A percentile compares a stretch with the other conserved stretches of the same genome.
These are phyloP conservation scores for Acridotheres tristis DNA, from an alignment of 2,797 vertebrate genomes.

Conservation along the genomic window DNA sequence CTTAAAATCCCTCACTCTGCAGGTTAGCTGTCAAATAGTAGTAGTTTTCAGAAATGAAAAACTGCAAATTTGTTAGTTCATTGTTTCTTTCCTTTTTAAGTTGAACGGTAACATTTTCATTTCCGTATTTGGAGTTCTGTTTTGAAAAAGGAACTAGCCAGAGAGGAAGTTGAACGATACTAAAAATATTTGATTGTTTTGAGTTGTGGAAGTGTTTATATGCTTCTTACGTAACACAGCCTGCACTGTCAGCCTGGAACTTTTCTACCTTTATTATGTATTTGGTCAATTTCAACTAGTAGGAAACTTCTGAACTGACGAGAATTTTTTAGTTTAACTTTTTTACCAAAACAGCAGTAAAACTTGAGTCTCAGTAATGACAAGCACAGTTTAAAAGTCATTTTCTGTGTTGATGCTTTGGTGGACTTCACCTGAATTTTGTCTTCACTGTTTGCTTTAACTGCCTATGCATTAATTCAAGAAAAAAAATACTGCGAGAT, in stretches of 20 bases:
- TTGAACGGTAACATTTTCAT: not conserved
- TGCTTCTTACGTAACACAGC: not conserved
- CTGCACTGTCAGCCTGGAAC: not conserved
- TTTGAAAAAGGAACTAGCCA: not conserved
- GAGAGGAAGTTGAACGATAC: not conserved
- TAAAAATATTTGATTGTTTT: constrained; percentile 6
- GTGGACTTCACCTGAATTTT: not conserved
- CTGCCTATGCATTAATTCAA: not conserved
- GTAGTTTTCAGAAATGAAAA: not conserved
- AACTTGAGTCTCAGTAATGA: not conserved
- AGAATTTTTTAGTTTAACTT: constrained; percentile 15
- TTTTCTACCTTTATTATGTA: not conserved
- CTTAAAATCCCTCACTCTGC: not conserved
- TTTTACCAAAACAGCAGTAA: constrained; percentile 9
- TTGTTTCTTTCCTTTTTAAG: not conserved
- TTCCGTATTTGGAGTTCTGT: not conserved
- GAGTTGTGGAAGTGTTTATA: not conserved
- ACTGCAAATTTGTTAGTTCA: not conserved
- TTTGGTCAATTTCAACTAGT: not conserved
- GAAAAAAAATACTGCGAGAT: not conserved
- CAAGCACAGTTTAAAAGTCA: not conserved
- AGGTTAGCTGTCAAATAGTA: not conserved
- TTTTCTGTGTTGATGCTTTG: not conserved
- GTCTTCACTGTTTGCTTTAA: constrained; percentile 15
- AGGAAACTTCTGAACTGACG: not conserved